phyloP scores from a whole-genome alignment of 2,797 vertebrate genomes.

The Coranthus polyacanthus region DNA sequence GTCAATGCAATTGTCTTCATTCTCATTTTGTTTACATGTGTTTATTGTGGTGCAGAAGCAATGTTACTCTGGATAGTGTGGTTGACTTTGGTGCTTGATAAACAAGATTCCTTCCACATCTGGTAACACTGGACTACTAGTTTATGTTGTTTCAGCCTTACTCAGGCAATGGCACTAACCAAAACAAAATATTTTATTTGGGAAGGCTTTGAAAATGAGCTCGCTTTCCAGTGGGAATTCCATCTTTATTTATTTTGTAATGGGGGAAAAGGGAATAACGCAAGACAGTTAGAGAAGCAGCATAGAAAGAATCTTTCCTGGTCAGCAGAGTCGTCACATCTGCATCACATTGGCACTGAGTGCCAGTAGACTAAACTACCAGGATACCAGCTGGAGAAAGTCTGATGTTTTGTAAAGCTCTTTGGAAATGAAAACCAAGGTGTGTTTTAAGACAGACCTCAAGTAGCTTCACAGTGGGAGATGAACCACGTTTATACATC shows the following conservation, averaged over 20 bases:
- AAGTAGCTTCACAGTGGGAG: slow-evolving; percentile 15
- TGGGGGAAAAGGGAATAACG: slow-evolving; percentile 6
- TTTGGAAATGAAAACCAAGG: slow-evolving; percentile 44
- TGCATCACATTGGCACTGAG: neutral
- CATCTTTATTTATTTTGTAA: slow-evolving; percentile 48
- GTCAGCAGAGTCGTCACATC: slow-evolving; percentile 14
- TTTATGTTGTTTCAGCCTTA: slow-evolving; percentile 35
- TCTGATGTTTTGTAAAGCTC: slow-evolving; percentile 32
- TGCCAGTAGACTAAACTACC: slow-evolving; percentile 45
- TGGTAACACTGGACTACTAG: slow-evolving; percentile 38
- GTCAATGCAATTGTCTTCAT: slow-evolving; percentile 7
- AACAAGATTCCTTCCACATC: slow-evolving; percentile 60
- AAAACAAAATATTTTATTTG: slow-evolving; percentile 51
- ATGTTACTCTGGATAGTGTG: slow-evolving; percentile 36
- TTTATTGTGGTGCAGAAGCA: slow-evolving; percentile 45
- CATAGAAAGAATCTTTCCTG: slow-evolving; percentile 32
- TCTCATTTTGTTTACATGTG: slow-evolving; percentile 24
- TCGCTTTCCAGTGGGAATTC: slow-evolving; percentile 36
- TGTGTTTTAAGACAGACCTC: slow-evolving; percentile 30
- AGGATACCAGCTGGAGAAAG: slow-evolving; percentile 25
- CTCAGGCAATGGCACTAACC: slow-evolving; percentile 13
- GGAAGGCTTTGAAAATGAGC: slow-evolving; percentile 19
- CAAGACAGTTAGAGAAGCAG: slow-evolving; percentile 18
- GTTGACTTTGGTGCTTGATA: slow-evolving; percentile 48
- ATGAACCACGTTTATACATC: slow-evolving; percentile 15